These are phyloP conservation scores for Cepaea nemoralis DNA, from an alignment of 1,140 invertebrate genomes.

Conservation along the genomic window DNA sequence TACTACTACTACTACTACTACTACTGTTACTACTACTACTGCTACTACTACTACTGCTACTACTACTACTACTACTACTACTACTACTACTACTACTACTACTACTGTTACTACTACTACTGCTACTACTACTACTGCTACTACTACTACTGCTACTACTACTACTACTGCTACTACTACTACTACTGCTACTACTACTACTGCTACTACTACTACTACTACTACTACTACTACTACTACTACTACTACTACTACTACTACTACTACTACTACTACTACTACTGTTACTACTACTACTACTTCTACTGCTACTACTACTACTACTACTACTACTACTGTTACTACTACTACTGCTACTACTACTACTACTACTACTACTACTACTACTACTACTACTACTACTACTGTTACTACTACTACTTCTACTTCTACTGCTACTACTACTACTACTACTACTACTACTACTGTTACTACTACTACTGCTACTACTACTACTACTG, in stretches of 20 bases:
- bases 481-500: constrained; percentile 88
- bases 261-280: not conserved
- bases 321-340: not conserved
- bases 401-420: not conserved
- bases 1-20: constrained; percentile 24
- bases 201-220: not conserved
- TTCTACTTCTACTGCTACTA: not conserved
- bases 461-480: constrained; percentile 81
- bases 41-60: no score
- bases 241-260: no score
- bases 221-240: no score
- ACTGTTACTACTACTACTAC: not conserved
- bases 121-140: not conserved
- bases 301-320: not conserved
- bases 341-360: not conserved
- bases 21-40: constrained; percentile 19
- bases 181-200: not conserved
- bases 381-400: not conserved
- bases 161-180: not conserved
- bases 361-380: not conserved
- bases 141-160: not conserved
- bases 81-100: constrained; percentile 25
- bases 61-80: constrained; percentile 17
- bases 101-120: not conserved
- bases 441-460: not conserved